Percentiles rank a stretch among this genome's conserved stretches.
Evolutionary conservation across 2,113 vertebrate genomes (phyloP).

Genomic region (Hypomesus transpacificus): DNA sequence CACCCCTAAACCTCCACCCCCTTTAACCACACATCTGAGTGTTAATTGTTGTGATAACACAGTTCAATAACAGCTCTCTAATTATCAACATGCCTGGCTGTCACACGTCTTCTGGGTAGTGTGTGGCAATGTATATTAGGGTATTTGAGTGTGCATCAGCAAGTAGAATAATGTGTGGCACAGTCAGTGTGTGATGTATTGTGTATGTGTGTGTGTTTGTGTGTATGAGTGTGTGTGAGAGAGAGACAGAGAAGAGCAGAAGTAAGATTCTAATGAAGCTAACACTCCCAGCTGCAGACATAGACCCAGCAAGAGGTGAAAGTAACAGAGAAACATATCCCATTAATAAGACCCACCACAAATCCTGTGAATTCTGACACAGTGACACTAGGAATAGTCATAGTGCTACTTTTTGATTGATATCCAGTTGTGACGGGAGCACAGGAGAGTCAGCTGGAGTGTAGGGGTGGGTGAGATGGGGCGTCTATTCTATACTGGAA

Average conservation of each 20-base stretch:
- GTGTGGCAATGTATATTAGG: not conserved
- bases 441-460: conserved; percentile 15
- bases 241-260: conserved; percentile 13
- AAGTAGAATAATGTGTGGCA: too few relatives aligned
- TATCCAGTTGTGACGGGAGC: conserved; percentile 63
- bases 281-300: conserved; percentile 50
- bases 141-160: conserved; percentile 41
- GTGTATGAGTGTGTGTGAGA: conserved; percentile 16
- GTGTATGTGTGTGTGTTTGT: conserved; percentile 25
- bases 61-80: conserved; percentile 68
- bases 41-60: conserved; percentile 76
- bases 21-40: conserved; percentile 51
- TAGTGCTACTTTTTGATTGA: conserved; percentile 76
- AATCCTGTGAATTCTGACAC: conserved; percentile 75
- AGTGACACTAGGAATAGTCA: conserved; percentile 63
- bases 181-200: conserved; percentile 27
- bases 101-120: conserved; percentile 60
- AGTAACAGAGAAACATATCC: conserved; percentile 68
- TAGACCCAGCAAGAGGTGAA: conserved; percentile 53
- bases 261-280: conserved; percentile 55
- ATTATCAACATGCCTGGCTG: conserved; percentile 72
- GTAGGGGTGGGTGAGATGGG: not conserved
- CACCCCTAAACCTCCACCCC: not conserved
- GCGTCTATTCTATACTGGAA: not conserved
- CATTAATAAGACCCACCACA: conserved; percentile 55